phyloP scores from a whole-genome alignment of 2,797 vertebrate species.

The Odontamblyopus rebecca region DNA sequence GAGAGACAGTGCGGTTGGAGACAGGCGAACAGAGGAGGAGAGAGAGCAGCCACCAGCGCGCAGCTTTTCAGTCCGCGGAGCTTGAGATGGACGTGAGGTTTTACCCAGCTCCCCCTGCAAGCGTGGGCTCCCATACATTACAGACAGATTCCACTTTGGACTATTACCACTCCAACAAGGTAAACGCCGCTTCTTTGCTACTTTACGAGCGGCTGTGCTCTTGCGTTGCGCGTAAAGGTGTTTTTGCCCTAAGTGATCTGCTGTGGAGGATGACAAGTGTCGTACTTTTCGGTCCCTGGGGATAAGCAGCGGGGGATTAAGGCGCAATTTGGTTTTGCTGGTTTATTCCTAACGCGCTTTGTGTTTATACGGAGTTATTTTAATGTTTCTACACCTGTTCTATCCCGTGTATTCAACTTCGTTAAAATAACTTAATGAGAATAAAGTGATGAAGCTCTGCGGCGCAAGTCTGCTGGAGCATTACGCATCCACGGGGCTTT shows the following conservation, averaged over 20 bases:
- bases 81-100: constrained; percentile 98
- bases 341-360: too few species aligned
- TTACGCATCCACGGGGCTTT: constrained; percentile 19
- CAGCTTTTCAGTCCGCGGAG: constrained; percentile 82
- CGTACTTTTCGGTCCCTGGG: constrained; percentile 37
- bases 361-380: background rate
- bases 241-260: constrained; percentile 2
- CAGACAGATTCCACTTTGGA: constrained; percentile 92
- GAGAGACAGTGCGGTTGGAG: constrained; percentile 43
- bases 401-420: constrained; percentile 9
- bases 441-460: constrained; percentile 18
- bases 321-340: too few species aligned
- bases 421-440: constrained; percentile 11
- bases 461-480: constrained; percentile 37
- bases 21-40: constrained; percentile 47
- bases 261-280: constrained; percentile 24
- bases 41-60: constrained; percentile 60
- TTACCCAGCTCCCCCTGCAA: constrained; percentile 93
- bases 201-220: constrained; percentile 14
- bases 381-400: constrained; percentile 30
- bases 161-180: constrained; percentile 98
- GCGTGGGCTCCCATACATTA: constrained; percentile 93
- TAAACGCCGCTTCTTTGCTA: constrained; percentile 63
- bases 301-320: constrained; percentile 7
- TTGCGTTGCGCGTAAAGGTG: constrained; percentile 3